A percentile compares a stretch with the other conserved stretches of the same genome.
Evolutionary conservation across 2,888 invertebrate species (phyloP).

Genomic region (Anorthoa munda): DNA sequence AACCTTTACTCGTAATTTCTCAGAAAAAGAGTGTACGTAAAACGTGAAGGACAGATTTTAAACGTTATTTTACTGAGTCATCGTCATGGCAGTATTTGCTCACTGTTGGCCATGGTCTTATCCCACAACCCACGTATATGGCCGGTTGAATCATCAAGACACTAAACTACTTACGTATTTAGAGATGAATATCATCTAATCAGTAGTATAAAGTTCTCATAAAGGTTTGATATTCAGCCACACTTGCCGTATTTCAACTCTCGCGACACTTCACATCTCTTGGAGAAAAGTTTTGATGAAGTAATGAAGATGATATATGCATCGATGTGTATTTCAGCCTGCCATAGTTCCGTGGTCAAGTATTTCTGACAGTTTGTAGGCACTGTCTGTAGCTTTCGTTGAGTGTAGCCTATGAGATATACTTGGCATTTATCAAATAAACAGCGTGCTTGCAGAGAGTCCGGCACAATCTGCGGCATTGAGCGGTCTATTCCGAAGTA

Average conservation of each 20-base stretch:
- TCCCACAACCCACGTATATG: conserved; percentile 7
- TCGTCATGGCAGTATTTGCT: conserved; percentile 5
- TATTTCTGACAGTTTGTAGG: not conserved
- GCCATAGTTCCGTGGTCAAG: not conserved
- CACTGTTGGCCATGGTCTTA: conserved; percentile 24
- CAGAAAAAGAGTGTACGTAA: not conserved
- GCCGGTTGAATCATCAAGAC: conserved; percentile 24
- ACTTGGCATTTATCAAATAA: conserved; percentile 2
- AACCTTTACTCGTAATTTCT: conserved; percentile 22
- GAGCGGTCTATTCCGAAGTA: conserved; percentile 8
- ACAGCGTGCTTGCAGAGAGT: not conserved
- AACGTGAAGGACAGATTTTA: conserved; percentile 21
- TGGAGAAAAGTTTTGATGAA: not conserved
- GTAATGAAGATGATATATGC: not conserved
- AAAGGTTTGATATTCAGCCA: not conserved
- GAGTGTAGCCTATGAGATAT: not conserved
- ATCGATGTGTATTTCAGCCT: not conserved
- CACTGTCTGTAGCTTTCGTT: not conserved
- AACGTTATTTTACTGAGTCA: conserved; percentile 19
- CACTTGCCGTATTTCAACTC: not conserved
- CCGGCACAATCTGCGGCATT: not conserved
- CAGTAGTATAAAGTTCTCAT: not conserved
- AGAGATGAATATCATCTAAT: not conserved
- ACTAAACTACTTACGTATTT: not conserved
- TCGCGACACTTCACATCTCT: not conserved